A percentile compares a stretch with the other conserved stretches of the same genome.
These are phyloP conservation scores for Eptatretus burgeri DNA, from an alignment of 2,113 vertebrate species.

Conservation along the genomic window DNA sequence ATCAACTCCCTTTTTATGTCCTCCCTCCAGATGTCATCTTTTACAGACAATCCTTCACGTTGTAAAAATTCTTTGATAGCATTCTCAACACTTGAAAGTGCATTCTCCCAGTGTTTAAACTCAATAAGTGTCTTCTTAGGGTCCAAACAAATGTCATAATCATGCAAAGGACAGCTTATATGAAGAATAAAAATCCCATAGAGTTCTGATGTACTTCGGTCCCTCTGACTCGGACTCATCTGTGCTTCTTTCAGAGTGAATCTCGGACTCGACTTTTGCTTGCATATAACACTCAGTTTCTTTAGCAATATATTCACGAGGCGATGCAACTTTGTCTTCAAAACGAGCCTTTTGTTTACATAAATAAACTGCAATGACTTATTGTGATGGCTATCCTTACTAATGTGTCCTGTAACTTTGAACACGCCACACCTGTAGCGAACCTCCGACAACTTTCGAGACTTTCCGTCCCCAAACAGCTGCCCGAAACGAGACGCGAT, in stretches of 20 bases:
- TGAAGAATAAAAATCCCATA: slow-evolving; percentile 49
- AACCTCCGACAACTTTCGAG: slow-evolving; percentile 46
- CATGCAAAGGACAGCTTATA: slow-evolving; percentile 34
- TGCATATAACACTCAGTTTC: slow-evolving; percentile 28
- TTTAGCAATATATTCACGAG: slow-evolving; percentile 46
- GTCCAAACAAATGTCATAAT: slow-evolving; percentile 68
- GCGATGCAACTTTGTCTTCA: slow-evolving; percentile 71
- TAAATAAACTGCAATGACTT: slow-evolving; percentile 61
- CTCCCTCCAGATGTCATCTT: neutral
- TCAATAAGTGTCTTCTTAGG: slow-evolving; percentile 72
- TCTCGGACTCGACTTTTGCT: slow-evolving; percentile 18
- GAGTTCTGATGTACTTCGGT: slow-evolving; percentile 27
- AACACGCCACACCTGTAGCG: slow-evolving; percentile 24
- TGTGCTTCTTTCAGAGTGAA: slow-evolving; percentile 9
- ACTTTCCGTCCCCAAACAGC: slow-evolving; percentile 33
- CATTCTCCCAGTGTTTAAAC: slow-evolving; percentile 53
- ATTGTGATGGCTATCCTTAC: slow-evolving; percentile 62
- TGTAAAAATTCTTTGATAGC: slow-evolving; percentile 44
- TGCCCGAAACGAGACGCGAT: slow-evolving; percentile 53
- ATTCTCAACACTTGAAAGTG: slow-evolving; percentile 41
- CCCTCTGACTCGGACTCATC: slow-evolving; percentile 12
- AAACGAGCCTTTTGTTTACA: slow-evolving; percentile 45
- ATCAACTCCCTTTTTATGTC: slow-evolving; percentile 3
- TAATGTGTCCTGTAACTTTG: slow-evolving; percentile 38
- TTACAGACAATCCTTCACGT: slow-evolving; percentile 32